Base-by-base conservation (phyloP, 2,888 invertebrate species). In the Aphodius sticticus region DNA sequence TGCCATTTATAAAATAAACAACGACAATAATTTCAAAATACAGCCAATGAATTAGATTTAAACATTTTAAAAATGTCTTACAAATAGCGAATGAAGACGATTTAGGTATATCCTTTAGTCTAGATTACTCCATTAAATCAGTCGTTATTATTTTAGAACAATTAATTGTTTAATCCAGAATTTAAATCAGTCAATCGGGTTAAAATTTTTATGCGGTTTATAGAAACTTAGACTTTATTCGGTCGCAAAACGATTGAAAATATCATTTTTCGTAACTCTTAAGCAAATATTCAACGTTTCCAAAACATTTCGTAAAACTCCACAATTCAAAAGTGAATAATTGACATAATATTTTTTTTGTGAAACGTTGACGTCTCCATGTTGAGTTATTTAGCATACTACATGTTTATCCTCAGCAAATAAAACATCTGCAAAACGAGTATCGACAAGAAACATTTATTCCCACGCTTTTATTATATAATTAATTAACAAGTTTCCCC, bases 371-470 rank as follows among this genome's bases (percentile, higher is more conserved):
- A 53, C 53, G 53, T 53, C 53, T 53, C 12, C 12, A 53, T 7
- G 53, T 53, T 53, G 53, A 53, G 53, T 53, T 53, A 53, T 53
- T 53, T 12, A 12, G 53, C 53, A 53, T 53, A 53, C 53, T 53
- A 53, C 7, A 53, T 53, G 53, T 53, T 53, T 53, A 53, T 53
- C 53, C 53, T 53, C 12, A 53, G 53, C 53, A 53, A 53, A 53
- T 7, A 53, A 53, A 53, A 53, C 53, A 53, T 53, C 53, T 53
- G 12, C 12, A 53, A 53, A 53, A 9, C 53, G 53, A 53, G 53
- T 53, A 53, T 53, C 53, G 53, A 53, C 53, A 53, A 53, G 53
- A 53, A 53, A 53, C 53, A 53, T 53, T 53, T 71, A 16, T 71
- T 26, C 4, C 71, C 26, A 74, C 6, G 1, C 3, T 72, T 72